phyloP scores from a whole-genome alignment of 2,888 invertebrate species.

The Metopia argyrocephala region DNA sequence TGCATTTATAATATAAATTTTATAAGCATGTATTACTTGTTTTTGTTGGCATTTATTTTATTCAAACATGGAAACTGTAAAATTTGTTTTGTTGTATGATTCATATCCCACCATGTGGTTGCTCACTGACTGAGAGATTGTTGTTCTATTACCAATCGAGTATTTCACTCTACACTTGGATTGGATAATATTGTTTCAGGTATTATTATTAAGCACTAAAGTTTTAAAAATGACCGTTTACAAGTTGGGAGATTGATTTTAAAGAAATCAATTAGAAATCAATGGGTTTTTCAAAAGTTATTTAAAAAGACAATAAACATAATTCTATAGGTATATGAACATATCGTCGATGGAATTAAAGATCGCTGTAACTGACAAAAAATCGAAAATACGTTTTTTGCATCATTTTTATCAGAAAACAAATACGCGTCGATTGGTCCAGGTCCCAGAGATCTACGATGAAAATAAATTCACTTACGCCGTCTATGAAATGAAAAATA shows the following conservation, averaged over 20 bases:
- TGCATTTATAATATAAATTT: background rate
- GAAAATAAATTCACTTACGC: too few species aligned
- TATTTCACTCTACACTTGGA: background rate
- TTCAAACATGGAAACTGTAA: conserved; percentile 58
- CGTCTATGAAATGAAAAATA: too few species aligned
- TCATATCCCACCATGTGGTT: conserved; percentile 49
- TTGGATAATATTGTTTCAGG: background rate
- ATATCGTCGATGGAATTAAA: too few species aligned
- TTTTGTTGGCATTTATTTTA: conserved; percentile 10
- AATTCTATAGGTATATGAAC: too few species aligned
- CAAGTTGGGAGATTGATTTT: background rate
- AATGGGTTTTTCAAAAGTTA: too few species aligned
- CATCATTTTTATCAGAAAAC: too few species aligned
- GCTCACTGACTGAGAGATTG: background rate
- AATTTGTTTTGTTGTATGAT: conserved; percentile 54
- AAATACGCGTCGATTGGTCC: too few species aligned
- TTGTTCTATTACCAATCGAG: background rate
- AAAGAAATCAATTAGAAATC: too few species aligned
- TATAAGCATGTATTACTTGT: background rate
- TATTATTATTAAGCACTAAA: background rate
- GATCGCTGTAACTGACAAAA: too few species aligned
- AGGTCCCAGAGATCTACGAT: too few species aligned
- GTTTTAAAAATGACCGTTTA: background rate
- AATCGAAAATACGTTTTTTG: too few species aligned
- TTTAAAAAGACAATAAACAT: too few species aligned